Conservation (phyloP, 2,797 vertebrate species). For the Petrocephalus sullivani region DNA sequence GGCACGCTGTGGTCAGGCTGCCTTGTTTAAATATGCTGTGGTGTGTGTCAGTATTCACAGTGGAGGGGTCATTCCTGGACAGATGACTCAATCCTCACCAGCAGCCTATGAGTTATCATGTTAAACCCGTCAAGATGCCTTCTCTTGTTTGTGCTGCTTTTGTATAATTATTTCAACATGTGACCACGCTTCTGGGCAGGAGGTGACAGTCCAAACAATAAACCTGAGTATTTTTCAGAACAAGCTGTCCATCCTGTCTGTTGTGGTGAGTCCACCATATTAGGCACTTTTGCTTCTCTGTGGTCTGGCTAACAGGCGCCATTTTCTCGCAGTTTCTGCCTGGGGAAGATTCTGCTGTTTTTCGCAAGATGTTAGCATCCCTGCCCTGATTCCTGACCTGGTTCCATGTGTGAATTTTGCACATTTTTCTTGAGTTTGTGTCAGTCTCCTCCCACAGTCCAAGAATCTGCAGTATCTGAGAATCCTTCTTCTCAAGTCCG, state of each 20-base stretch:
- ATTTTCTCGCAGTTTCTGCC: background rate
- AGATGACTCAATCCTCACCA: background rate
- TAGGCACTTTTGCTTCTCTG: background rate
- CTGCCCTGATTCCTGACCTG: slow-evolving; percentile 9
- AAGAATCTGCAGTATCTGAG: background rate
- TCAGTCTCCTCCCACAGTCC: background rate
- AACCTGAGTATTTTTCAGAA: background rate
- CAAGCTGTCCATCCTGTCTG: background rate
- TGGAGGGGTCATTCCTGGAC: background rate
- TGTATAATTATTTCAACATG: background rate
- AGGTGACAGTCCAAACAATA: background rate
- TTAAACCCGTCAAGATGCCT: background rate
- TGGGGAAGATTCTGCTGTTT: background rate
- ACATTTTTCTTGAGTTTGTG: background rate
- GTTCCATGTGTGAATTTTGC: background rate
- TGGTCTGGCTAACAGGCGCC: background rate
- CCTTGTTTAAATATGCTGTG: background rate
- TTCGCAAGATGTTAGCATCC: background rate
- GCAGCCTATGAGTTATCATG: background rate
- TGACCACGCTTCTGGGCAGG: background rate
- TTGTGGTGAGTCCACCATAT: background rate
- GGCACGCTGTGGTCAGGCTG: background rate
- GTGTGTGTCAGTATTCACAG: background rate
- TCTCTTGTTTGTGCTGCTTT: background rate
- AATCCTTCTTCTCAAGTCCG: background rate